phyloP scores from a whole-genome alignment of 2,113 vertebrate genomes.

The Gopherus flavomarginatus region DNA sequence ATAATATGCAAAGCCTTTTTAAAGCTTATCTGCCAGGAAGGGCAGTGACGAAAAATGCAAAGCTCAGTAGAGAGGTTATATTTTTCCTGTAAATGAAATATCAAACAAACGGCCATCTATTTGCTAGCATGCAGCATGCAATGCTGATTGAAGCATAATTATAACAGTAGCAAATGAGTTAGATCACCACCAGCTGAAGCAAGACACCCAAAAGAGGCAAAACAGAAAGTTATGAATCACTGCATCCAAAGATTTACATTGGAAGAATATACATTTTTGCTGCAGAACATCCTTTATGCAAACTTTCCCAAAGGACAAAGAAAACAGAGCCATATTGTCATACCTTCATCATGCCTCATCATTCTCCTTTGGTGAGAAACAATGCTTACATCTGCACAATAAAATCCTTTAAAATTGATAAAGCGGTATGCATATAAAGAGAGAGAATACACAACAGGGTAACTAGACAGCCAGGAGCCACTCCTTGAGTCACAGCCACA shows the following conservation, averaged over 20 bases:
- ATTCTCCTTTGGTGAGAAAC: constrained; percentile 33
- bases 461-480: background rate
- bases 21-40: constrained; percentile 26
- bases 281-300: background rate
- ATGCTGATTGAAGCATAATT: background rate
- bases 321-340: background rate
- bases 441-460: background rate
- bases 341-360: constrained; percentile 39
- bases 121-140: background rate
- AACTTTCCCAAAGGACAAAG: background rate
- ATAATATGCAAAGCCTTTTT: background rate
- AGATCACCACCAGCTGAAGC: background rate
- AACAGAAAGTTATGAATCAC: background rate
- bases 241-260: background rate
- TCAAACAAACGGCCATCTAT: background rate
- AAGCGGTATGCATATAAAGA: background rate
- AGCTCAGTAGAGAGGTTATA: background rate
- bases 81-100: constrained; percentile 41
- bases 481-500: background rate
- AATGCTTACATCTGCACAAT: background rate
- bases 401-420: constrained; percentile 1
- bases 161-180: background rate
- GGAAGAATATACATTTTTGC: background rate
- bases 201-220: background rate
- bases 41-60: background rate